These are phyloP conservation scores for Chromobotia macracanthus DNA, from an alignment of 2,797 vertebrate genomes.

Conservation along the genomic window DNA sequence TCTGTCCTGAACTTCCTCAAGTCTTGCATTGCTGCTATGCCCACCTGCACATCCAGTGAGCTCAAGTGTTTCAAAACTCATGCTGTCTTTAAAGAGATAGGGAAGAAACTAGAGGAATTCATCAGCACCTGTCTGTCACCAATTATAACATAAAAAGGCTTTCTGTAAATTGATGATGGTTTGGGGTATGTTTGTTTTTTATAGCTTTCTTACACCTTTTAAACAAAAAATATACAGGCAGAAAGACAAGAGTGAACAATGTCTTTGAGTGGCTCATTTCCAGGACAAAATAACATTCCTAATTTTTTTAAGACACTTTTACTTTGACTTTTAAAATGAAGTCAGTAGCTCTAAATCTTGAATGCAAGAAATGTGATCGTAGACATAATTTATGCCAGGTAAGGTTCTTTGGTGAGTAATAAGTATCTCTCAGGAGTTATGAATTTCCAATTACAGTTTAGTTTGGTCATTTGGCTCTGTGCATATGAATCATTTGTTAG, in stretches of 20 bases:
- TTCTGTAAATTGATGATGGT: not conserved
- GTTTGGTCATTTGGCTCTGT: not conserved
- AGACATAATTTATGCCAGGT: not conserved
- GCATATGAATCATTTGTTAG: not conserved
- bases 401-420: not conserved
- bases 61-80: conserved; percentile 86
- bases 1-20: conserved; percentile 65
- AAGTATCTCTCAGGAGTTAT: not conserved
- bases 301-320: not conserved
- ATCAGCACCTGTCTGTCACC: conserved; percentile 5
- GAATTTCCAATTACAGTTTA: not conserved
- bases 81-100: conserved; percentile 90
- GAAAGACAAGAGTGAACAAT: not conserved
- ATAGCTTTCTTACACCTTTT: not conserved
- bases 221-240: not conserved
- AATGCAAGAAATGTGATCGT: not conserved
- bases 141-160: not conserved
- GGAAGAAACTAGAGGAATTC: conserved; percentile 86
- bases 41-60: conserved; percentile 71
- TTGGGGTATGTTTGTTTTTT: not conserved
- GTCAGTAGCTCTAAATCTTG: no score
- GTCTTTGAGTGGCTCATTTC: not conserved
- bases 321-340: not conserved
- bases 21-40: conserved; percentile 69
- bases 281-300: not conserved